These are phyloP conservation scores for Amblyteles armatorius DNA, from an alignment of 2,888 invertebrate species.

Conservation along the genomic window DNA sequence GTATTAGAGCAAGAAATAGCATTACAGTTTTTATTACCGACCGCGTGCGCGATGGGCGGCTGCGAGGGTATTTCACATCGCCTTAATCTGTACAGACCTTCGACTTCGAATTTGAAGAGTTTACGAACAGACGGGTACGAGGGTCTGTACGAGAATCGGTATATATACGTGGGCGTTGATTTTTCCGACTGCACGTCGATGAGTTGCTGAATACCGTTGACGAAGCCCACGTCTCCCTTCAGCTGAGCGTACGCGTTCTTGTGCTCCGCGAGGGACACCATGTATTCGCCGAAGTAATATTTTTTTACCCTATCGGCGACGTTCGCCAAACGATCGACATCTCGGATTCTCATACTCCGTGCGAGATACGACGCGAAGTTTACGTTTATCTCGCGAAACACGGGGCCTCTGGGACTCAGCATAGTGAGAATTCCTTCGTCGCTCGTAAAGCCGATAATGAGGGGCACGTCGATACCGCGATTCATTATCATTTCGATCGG, in stretches of 20 bases:
- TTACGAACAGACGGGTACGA: conserved; percentile 47
- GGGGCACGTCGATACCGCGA: conserved; percentile 84
- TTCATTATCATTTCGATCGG: too few species aligned
- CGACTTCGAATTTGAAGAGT: conserved; percentile 4
- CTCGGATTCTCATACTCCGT: conserved; percentile 79
- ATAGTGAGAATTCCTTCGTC: conserved; percentile 84
- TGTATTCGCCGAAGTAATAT: conserved; percentile 60
- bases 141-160: conserved; percentile 86
- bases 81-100: conserved; percentile 29
- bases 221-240: conserved; percentile 86
- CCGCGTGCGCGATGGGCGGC: too few species aligned
- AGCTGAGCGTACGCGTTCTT: conserved; percentile 85
- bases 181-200: conserved; percentile 83
- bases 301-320: too few species aligned
- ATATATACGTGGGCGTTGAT: conserved; percentile 86
- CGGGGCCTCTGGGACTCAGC: conserved; percentile 19
- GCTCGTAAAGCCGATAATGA: conserved; percentile 85
- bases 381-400: conserved; percentile 69
- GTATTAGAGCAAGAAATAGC: too few species aligned
- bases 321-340: conserved; percentile 69
- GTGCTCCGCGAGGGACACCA: conserved; percentile 72
- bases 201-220: conserved; percentile 70
- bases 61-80: too few species aligned
- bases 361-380: conserved; percentile 83
- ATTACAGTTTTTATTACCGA: too few species aligned